Base-by-base conservation (phyloP, 2,113 vertebrate species). In the Indicator maculatus region DNA sequence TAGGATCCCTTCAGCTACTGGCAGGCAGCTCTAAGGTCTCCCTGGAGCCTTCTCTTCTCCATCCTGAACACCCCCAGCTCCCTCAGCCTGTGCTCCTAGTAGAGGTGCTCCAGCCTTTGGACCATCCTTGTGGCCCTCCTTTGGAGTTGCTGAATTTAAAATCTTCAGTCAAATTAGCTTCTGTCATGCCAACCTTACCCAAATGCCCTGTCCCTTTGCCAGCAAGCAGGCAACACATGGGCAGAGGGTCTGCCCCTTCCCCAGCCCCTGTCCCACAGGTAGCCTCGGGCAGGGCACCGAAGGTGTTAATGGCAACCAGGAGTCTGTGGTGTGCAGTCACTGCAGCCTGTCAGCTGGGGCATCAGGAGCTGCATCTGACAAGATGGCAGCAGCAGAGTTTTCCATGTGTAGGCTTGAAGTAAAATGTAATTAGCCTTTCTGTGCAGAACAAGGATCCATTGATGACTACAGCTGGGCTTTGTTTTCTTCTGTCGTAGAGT, bases 381-480 rank as follows among this genome's bases (percentile, higher is more conserved):
- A 97, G 95, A 97, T 92, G 90, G 97, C 97, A 93, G 96, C 96
- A 81, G 96, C 96, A 96, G 98, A 98, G 98, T 98, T 98, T 98
- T 98, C 98, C 98, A 97, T 98, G 98, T 98, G 98, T 98, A 98
- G 98, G 98, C 98, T 98, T 98, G 98, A 98, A 98, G 98, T 98
- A 96, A 98, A 98, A 98, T 98, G 98, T 98, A 98, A 98, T 98
- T 98, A 98, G 98, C 97, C 98, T 98, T 98, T 98, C 97, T 98
- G 98, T 96, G 96, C 97, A 96, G 98, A 98, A 98, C 98, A 98
- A 98, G 98, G 98, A 97, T 97, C 97, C 98, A 98, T 98, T 98
- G 98, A 98, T 98, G 98, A 98, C 96, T 97, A 98, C 98, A 98
- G 98, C 98, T 98, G 97, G 97, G 96, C 98, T 98, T 98, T 98